Evolutionary conservation across 2,888 invertebrate species (phyloP).

Genomic region (Hermodice carunculata): DNA sequence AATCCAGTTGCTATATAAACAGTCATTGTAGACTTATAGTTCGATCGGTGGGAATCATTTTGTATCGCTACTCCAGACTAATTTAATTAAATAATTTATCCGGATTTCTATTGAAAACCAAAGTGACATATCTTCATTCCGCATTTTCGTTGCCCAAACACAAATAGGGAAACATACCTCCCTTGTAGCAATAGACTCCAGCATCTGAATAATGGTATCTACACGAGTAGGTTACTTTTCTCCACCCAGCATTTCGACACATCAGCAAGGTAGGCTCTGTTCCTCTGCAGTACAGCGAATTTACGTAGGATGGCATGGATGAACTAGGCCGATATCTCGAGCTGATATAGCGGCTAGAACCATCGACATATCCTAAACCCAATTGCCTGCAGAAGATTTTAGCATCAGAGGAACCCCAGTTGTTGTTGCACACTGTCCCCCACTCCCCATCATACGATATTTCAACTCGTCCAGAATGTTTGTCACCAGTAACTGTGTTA

Average conservation of each 20-base stretch:
- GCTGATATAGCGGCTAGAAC: slow-evolving; percentile 4
- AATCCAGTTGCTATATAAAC: too few species aligned
- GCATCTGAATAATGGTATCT: not conserved
- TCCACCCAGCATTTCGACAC: slow-evolving; percentile 17
- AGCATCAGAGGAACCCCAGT: slow-evolving; percentile 48
- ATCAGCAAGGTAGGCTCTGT: slow-evolving; percentile 7
- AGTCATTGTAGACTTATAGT: too few species aligned
- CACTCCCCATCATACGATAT: slow-evolving; percentile 30
- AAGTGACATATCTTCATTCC: too few species aligned
- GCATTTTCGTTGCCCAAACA: too few species aligned
- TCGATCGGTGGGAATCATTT: too few species aligned
- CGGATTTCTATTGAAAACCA: too few species aligned
- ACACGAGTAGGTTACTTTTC: slow-evolving; percentile 18
- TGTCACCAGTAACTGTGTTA: too few species aligned
- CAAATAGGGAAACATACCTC: slow-evolving; percentile 2
- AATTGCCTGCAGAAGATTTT: slow-evolving; percentile 46
- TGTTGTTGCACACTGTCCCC: slow-evolving; percentile 48
- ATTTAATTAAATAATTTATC: too few species aligned
- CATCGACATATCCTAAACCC: slow-evolving; percentile 45
- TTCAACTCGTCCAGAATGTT: too few species aligned
- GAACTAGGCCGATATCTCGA: not conserved
- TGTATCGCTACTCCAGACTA: too few species aligned
- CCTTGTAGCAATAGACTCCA: slow-evolving; percentile 8
- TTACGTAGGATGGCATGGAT: not conserved
- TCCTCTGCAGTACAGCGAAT: slow-evolving; percentile 14